A percentile compares a stretch with the other conserved stretches of the same genome.
phyloP scores from a whole-genome alignment of 2,113 vertebrate genomes.

The Clarias macrocephalus region DNA sequence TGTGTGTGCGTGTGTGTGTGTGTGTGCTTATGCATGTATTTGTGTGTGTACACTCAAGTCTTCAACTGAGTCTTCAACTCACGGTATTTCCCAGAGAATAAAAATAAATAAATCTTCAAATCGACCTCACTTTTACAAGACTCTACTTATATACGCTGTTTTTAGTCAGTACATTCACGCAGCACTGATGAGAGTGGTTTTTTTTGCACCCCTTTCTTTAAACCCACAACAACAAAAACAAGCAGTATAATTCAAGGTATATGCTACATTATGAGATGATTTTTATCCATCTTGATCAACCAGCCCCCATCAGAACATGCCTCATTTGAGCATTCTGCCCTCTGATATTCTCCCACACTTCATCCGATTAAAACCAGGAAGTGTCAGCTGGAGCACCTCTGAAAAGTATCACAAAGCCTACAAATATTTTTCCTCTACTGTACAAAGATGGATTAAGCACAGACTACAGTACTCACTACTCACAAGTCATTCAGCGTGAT shows the following conservation, averaged over 20 bases:
- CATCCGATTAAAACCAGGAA: too few species aligned
- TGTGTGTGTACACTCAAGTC: background rate
- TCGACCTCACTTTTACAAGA: slow-evolving; percentile 31
- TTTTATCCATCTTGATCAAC: background rate
- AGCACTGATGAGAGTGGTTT: background rate
- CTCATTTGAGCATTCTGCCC: too few species aligned
- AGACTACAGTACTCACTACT: too few species aligned
- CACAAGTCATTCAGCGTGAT: too few species aligned
- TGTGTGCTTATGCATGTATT: background rate
- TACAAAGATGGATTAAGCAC: too few species aligned
- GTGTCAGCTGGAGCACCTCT: too few species aligned
- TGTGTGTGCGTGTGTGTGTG: slow-evolving; percentile 5
- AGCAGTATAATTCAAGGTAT: background rate
- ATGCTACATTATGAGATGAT: background rate
- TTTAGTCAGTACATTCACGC: background rate
- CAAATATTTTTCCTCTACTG: too few species aligned
- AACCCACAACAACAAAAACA: background rate
- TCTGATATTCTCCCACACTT: too few species aligned
- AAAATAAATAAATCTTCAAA: slow-evolving; percentile 33
- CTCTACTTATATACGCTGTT: background rate
- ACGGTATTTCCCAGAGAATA: slow-evolving; percentile 32
- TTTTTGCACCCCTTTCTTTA: background rate
- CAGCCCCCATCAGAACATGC: too few species aligned
- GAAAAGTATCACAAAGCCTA: too few species aligned
- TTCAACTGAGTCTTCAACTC: slow-evolving; percentile 23